Base-by-base conservation (phyloP, 2,888 invertebrate genomes). In the Coelinius sp. region DNA sequence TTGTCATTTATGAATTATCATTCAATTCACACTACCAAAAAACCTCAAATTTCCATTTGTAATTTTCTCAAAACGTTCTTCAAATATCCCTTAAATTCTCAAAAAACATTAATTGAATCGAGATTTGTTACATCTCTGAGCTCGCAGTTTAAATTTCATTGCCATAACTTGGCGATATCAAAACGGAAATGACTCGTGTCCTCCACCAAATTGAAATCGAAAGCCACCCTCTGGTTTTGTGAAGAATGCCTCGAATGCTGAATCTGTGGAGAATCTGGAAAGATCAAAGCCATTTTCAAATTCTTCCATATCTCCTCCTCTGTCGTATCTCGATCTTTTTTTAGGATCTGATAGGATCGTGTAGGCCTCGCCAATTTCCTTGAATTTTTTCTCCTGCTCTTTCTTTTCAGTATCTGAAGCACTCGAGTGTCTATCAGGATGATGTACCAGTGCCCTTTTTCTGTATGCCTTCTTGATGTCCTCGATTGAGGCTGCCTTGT, bases 311-410 rank as follows among this genome's bases (percentile, higher is more conserved):
- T 97, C 97, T 76, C 96, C 95, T 0, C 97, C 97, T 84, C 91
- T 95, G 88, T 98, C 98, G 85, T 97, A 98, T 52, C 97, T 92
- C 56, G 92, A 91, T 80, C 96, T 94, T 88, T 97, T 97, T 88
- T 95, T 95, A 7, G 94, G 92, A 89, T 98, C 97, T 22, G 97
- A 96, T 76, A 98, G 91, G 73, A 98, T 92, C 52, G 94, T 93
- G 87, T 98, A 98, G 0, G 98, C 98, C 88, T 98, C 97, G n/a
- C 97, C 97, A 20, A 98, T 91, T 88, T 98, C 97, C 88, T 98
- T 98, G 88, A 98, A 98, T 83, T 95, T 95, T 81, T 93, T 93
- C 88, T 98, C 98, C 87, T 98, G 97, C 77, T 96, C 96, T 81
- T 95, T 95, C 78, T 95, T 94, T 87, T 95, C 95, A 3, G 89